Percentiles rank a stretch among this genome's conserved stretches.
phyloP scores from a whole-genome alignment of 2,113 vertebrate genomes.

The Salminus brasiliensis region DNA sequence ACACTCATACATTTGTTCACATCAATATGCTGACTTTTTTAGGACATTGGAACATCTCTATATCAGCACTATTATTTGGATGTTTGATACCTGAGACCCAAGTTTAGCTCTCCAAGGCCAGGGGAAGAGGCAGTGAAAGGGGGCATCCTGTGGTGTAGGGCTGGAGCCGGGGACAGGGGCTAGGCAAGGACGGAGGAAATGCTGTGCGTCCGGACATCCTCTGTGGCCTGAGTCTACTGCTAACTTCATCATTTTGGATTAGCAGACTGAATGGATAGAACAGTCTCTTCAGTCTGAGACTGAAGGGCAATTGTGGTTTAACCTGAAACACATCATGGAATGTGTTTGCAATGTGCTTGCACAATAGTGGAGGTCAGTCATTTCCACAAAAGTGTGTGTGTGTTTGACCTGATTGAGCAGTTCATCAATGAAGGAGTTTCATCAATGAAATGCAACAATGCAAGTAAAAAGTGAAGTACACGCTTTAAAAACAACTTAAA shows the following conservation, averaged over 20 bases:
- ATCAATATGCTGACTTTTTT: neutral
- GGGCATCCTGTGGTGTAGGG: slow-evolving; percentile 55
- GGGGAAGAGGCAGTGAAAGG: slow-evolving; percentile 13
- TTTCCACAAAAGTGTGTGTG: neutral
- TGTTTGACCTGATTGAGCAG: neutral
- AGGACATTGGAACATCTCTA: neutral
- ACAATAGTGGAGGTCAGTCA: neutral
- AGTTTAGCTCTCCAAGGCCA: neutral
- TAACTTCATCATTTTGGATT: slow-evolving; percentile 18
- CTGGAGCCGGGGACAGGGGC: slow-evolving; percentile 15
- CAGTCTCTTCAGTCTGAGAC: neutral
- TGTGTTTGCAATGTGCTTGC: no score
- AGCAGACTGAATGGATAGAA: slow-evolving; percentile 7
- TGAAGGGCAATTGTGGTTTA: neutral
- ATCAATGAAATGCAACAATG: no score
- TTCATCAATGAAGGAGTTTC: no score
- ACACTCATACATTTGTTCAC: neutral
- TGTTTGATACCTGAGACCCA: neutral
- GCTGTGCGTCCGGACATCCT: slow-evolving; percentile 68
- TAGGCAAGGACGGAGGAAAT: slow-evolving; percentile 64
- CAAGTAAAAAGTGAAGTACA: no score
- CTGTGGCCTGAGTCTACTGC: slow-evolving; percentile 21
- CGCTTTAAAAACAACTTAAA: no score
- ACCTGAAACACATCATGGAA: neutral
- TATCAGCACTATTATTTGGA: neutral